Base-by-base conservation (phyloP, 1,140 invertebrate species). In the Pseudomyrmex sp. region DNA sequence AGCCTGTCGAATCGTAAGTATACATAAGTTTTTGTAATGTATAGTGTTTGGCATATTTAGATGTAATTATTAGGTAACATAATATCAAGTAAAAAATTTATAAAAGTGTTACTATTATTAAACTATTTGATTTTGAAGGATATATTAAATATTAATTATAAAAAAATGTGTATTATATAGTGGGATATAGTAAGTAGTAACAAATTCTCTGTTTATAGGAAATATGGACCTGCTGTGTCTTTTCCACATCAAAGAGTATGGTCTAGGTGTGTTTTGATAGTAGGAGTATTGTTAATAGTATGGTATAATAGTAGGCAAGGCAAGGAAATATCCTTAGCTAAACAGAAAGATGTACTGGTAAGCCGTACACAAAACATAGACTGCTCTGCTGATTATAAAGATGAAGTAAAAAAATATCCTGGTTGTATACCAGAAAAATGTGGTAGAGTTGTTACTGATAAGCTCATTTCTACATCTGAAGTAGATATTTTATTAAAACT, bases 391-490 rank as follows among this genome's bases (percentile, higher is more conserved):
- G 93, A 95, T 66, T 96, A 96, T 90, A 93, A 94, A 87, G 91
- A 92, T 68, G 96, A 96, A 89, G 84, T 95, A 23, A 89, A 93
- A 65, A 89, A 91, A 76, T 97, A 94, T 94, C 93, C 95, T 10
- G 96, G 95, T 8, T 98, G 97, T 92, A 92, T 96, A 73, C 97
- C 97, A 7, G 95, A 96, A 88, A 95, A 96, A 90, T 98, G 98
- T 95, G 97, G 97, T 8, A 95, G 97, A 90, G 95, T 96, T 90
- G 96, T 98, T 3, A 96, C 96, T 63, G 97, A 98, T 93, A 96
- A 95, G 89, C 91, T 98, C 35, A 94, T 98, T 7, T 95, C 96
- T 2, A 89, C 94, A 3, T 93, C 94, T 68, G 97, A 98, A 94
- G 96, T 95, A 9, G 95, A 96, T 76, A 93, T 96, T 65, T 92